Percentiles rank a stretch among this genome's conserved stretches.
phyloP scores from a whole-genome alignment of 2,888 invertebrate species.

The Tenthredo amoena region DNA sequence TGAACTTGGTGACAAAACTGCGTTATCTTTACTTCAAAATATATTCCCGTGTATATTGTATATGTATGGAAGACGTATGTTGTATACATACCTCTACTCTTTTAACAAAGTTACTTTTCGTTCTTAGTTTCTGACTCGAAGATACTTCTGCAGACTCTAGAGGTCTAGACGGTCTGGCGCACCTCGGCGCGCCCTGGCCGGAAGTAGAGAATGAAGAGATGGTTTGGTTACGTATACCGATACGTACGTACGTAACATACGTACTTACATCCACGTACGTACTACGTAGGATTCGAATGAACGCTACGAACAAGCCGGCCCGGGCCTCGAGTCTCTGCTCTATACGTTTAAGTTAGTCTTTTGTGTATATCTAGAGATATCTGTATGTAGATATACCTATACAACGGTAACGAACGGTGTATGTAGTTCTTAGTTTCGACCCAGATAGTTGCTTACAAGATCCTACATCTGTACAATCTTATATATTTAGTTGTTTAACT shows the following conservation, averaged over 20 bases:
- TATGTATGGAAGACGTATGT: background rate
- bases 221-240: background rate
- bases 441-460: background rate
- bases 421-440: background rate
- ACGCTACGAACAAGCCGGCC: background rate
- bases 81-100: background rate
- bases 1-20: background rate
- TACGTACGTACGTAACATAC: background rate
- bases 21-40: background rate
- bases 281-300: background rate
- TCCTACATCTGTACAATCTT: background rate
- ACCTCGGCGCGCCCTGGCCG: conserved; percentile 47
- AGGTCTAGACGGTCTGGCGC: conserved; percentile 41
- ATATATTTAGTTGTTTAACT: background rate
- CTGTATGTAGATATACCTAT: background rate
- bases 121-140: conserved; percentile 2
- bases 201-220: conserved; percentile 41
- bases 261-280: background rate
- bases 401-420: background rate
- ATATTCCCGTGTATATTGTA: background rate
- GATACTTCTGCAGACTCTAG: background rate
- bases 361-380: background rate
- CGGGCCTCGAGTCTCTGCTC: too few species aligned
- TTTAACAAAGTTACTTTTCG: too few species aligned
- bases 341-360: too few species aligned